These are phyloP conservation scores for Diuraphis noxia DNA, from an alignment of 1,140 invertebrate species.

Conservation along the genomic window DNA sequence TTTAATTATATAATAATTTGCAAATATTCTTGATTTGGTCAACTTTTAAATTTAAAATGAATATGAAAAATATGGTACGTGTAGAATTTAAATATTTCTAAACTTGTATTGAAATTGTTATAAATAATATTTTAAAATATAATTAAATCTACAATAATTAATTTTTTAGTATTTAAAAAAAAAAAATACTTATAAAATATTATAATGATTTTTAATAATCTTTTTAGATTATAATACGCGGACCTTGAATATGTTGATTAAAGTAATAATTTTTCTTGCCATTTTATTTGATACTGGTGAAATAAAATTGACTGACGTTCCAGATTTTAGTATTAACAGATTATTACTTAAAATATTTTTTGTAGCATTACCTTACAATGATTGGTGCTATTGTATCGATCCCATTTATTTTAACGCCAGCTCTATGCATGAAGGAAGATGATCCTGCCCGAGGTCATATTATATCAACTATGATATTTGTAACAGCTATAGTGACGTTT, in stretches of 20 bases:
- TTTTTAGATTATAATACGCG: neutral
- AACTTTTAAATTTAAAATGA: no score
- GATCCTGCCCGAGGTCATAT: conserved; percentile 79
- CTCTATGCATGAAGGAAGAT: conserved; percentile 78
- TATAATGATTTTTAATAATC: neutral
- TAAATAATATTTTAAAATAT: no score
- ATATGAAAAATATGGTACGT: no score
- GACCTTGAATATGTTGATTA: neutral
- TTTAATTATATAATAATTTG: no score
- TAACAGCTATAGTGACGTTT: conserved; percentile 81
- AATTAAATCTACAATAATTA: no score
- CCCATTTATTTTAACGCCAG: conserved; percentile 79
- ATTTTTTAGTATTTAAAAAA: no score
- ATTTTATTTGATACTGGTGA: neutral
- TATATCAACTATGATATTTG: conserved; percentile 86
- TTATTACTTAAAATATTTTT: conserved; percentile 49
- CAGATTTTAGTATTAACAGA: neutral
- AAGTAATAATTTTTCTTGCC: neutral
- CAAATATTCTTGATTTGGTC: no score
- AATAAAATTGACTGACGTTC: neutral
- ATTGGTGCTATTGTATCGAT: conserved; percentile 84
- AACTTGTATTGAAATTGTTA: no score
- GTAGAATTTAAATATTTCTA: no score
- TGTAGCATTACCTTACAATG: conserved; percentile 85
- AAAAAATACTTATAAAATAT: neutral